These are phyloP conservation scores for Metridium senile DNA, from an alignment of 92 coral and sea anemone genomes.

Conservation along the genomic window DNA sequence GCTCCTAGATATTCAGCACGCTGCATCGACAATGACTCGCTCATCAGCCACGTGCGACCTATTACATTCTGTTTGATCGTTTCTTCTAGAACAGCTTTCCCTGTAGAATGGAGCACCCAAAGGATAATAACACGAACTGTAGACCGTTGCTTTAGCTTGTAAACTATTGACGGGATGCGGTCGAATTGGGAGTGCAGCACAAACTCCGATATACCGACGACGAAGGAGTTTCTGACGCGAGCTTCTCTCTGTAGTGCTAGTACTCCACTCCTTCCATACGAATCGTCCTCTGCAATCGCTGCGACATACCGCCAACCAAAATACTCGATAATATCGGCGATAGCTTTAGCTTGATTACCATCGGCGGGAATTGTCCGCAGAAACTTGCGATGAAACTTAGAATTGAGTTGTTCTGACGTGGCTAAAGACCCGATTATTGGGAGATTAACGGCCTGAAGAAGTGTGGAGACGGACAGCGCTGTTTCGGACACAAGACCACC, in stretches of 20 bases:
- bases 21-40: slow-evolving; percentile 61
- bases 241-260: slow-evolving; percentile 66
- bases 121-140: slow-evolving; percentile 59
- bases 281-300: slow-evolving; percentile 73
- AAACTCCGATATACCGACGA: slow-evolving; percentile 64
- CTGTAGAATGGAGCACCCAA: slow-evolving; percentile 58
- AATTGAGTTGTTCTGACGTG: slow-evolving; percentile 68
- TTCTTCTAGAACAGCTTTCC: slow-evolving; percentile 47
- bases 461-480: slow-evolving; percentile 60
- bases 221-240: slow-evolving; percentile 39
- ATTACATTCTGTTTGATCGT: slow-evolving; percentile 40
- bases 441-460: slow-evolving; percentile 64
- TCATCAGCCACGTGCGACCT: slow-evolving; percentile 64
- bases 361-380: slow-evolving; percentile 78
- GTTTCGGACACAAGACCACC: slow-evolving; percentile 68
- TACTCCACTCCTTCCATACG: slow-evolving; percentile 70
- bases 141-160: slow-evolving; percentile 35
- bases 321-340: slow-evolving; percentile 65
- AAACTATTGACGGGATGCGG: slow-evolving; percentile 54
- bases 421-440: slow-evolving; percentile 73
- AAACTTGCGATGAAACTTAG: slow-evolving; percentile 50
- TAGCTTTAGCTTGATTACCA: slow-evolving; percentile 70
- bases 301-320: slow-evolving; percentile 84
- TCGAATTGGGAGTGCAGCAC: slow-evolving; percentile 45
- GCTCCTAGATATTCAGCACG: slow-evolving; percentile 33